These are phyloP conservation scores for Drosophila greeni DNA, from an alignment of 2,888 invertebrate genomes.

Conservation along the genomic window DNA sequence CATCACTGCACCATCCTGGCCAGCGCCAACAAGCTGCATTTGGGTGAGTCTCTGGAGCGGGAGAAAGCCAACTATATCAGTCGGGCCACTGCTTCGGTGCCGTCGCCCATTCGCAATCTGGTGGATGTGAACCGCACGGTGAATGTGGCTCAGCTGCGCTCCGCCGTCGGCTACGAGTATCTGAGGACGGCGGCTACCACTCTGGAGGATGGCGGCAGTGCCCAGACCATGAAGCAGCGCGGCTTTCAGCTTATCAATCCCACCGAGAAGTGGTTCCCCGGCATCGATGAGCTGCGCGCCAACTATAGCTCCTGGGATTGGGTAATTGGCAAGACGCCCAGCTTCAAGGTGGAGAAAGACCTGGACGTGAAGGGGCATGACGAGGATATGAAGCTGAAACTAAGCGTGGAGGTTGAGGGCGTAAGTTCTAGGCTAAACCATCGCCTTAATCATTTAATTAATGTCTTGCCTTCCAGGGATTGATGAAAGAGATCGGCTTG, in stretches of 20 bases:
- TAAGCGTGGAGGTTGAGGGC: constrained; percentile 80
- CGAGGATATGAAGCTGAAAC: constrained; percentile 81
- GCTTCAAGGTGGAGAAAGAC: constrained; percentile 84
- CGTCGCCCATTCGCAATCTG: constrained; percentile 90
- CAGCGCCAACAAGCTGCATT: constrained; percentile 87
- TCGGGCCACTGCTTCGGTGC: constrained; percentile 91
- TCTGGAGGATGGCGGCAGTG: constrained; percentile 85
- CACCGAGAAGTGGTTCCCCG: constrained; percentile 92
- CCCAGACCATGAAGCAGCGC: constrained; percentile 85
- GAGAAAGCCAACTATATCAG: constrained; percentile 89
- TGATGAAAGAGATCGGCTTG: constrained; percentile 77
- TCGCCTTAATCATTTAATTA: neutral
- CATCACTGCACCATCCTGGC: constrained; percentile 98
- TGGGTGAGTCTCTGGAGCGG: constrained; percentile 86
- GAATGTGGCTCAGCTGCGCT: constrained; percentile 85
- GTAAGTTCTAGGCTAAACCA: constrained; percentile 53
- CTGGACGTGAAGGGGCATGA: constrained; percentile 79
- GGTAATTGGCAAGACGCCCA: constrained; percentile 92
- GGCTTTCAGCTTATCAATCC: constrained; percentile 93
- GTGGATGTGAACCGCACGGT: constrained; percentile 86
- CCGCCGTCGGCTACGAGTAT: constrained; percentile 91
- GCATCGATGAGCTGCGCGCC: constrained; percentile 84
- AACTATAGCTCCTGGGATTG: constrained; percentile 91
- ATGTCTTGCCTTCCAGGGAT: constrained; percentile 61
- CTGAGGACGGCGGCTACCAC: constrained; percentile 85